Evolutionary conservation across 2,888 invertebrate genomes (phyloP), one percentile per base, ranked within the genome.

Genomic region (Pollenia labialis): DNA sequence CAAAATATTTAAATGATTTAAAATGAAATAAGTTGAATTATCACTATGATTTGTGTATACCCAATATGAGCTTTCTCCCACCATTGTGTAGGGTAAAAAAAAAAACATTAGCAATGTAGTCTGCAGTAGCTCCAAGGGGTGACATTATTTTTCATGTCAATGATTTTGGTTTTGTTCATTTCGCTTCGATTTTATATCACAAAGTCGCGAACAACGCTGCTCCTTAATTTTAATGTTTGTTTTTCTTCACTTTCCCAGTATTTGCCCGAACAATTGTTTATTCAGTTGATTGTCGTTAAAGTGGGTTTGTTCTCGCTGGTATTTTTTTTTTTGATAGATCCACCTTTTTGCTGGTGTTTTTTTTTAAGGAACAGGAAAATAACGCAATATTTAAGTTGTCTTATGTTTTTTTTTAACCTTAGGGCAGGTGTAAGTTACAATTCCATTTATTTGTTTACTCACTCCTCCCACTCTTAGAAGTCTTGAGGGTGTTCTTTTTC

Each of bases 111-210:
- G 10, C 60, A 74, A 58, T 50, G 64, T 74, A 56, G 64, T 74
- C 58, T 64, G 54, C 68, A 66, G 72, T 23, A 80, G 89, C 89
- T 90, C 90, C 90, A 89, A 90, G 89, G 90, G 91, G 90, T 92
- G 91, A 92, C 91, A 92, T 91, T 90, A 91, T 90, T 91, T 92
- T 92, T 90, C 90, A 91, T 91, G 90, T 91, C 90, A 89, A 89
- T 81, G 48, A 8, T 72, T 76, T 75, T 81, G 64, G 72, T 62
- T 85, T 74, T 62, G 52, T 81, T 74, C 50, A 44, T 76, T 85
- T 85, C 72, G 81, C 77, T 81, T 62, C 48, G 58, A 76, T 88
- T 83, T 82, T 80, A 75, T 76, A 16, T 71, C 48, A 50, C 14
- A 52, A 10, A 68, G 16, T 62, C 42, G 44, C 54, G 32, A 23